These are phyloP conservation scores for Hyles euphorbiae DNA, from an alignment of 1,140 invertebrate genomes.

Conservation along the genomic window DNA sequence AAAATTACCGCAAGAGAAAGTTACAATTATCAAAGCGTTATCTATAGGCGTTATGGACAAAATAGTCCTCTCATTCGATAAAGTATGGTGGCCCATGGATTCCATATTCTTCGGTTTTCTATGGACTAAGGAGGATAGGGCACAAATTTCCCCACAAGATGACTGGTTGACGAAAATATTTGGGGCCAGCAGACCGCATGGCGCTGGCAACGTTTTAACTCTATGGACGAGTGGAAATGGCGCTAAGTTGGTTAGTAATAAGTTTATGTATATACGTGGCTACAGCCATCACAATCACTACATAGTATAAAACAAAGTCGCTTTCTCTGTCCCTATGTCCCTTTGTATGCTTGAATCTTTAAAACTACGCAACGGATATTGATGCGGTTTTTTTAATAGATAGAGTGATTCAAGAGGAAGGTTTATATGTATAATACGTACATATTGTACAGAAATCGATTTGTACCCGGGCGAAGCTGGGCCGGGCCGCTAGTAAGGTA, in stretches of 20 bases:
- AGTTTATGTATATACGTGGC: not conserved
- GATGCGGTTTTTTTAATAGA: too few relatives aligned
- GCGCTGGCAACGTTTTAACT: conserved; percentile 17
- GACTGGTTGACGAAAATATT: conserved; percentile 24
- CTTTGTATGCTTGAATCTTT: too few relatives aligned
- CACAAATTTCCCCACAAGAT: conserved; percentile 9
- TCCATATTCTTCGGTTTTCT: conserved; percentile 17
- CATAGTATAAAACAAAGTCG: too few relatives aligned
- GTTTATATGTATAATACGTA: too few relatives aligned
- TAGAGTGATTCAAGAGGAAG: too few relatives aligned
- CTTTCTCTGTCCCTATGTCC: too few relatives aligned
- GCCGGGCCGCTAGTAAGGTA: too few relatives aligned
- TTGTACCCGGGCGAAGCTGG: too few relatives aligned
- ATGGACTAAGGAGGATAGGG: conserved; percentile 21
- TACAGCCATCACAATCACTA: too few relatives aligned
- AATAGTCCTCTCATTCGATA: conserved; percentile 27
- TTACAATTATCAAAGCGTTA: conserved; percentile 23
- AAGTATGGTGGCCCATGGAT: conserved; percentile 21
- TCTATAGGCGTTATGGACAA: conserved; percentile 37
- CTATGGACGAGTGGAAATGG: conserved; percentile 44
- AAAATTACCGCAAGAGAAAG: conserved; percentile 26
- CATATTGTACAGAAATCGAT: too few relatives aligned
- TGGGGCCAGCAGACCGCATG: conserved; percentile 16
- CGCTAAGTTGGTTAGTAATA: conserved; percentile 37
- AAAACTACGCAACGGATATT: too few relatives aligned